Conservation (phyloP, 1,140 invertebrate genomes). For the Ostrea denselamellosa region DNA sequence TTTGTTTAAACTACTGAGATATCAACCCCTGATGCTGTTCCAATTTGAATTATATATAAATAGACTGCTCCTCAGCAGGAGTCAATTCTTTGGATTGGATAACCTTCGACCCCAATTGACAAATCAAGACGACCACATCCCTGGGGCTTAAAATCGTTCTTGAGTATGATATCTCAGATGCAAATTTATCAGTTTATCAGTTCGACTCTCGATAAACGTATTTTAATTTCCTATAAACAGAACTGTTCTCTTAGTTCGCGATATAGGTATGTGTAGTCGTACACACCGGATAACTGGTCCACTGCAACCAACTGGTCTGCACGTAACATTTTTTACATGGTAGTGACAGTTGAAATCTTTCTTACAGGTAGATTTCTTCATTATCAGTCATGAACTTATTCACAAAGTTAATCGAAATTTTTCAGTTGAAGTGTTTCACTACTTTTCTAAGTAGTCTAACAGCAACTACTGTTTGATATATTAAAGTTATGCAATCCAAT, state of each 20-base stretch:
- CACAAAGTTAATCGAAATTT: background rate
- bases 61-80: background rate
- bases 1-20: conserved; percentile 17
- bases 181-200: conserved; percentile 10
- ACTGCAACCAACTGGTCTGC: background rate
- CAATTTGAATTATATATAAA: conserved; percentile 36
- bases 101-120: conserved; percentile 34
- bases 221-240: background rate
- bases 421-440: background rate
- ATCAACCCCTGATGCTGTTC: background rate
- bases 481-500: conserved; percentile 14
- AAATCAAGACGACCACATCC: conserved; percentile 22
- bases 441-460: background rate
- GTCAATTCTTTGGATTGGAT: conserved; percentile 12
- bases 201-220: conserved; percentile 1
- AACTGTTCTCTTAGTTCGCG: background rate
- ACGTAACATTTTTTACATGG: background rate
- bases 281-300: background rate
- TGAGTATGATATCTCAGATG: conserved; percentile 18
- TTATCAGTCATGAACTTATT: conserved; percentile 19
- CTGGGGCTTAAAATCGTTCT: conserved; percentile 16
- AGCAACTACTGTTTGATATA: background rate
- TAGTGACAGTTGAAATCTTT: background rate
- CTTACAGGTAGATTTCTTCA: background rate
- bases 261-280: background rate